These are phyloP conservation scores for Poecilia gillii DNA, from an alignment of 2,797 vertebrate species.

Conservation along the genomic window DNA sequence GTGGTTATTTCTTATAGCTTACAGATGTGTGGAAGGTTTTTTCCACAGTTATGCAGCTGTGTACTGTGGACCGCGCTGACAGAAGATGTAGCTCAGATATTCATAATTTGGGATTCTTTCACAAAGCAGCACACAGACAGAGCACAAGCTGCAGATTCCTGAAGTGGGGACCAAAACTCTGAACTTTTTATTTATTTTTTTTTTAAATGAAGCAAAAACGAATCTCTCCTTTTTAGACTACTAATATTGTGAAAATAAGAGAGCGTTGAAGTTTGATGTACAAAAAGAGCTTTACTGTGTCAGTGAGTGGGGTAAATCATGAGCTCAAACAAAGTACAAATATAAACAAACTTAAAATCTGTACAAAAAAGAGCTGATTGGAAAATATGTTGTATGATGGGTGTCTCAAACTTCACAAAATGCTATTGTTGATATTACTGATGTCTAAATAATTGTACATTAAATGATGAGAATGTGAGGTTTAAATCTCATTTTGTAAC, in stretches of 20 bases:
- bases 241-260: constrained; percentile 1
- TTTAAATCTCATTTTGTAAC: too few species aligned
- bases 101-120: constrained; percentile 12
- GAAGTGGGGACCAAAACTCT: constrained; percentile 21
- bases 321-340: too few species aligned
- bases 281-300: too few species aligned
- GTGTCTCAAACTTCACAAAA: too few species aligned
- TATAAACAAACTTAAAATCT: too few species aligned
- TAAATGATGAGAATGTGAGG: too few species aligned
- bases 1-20: constrained; percentile 35
- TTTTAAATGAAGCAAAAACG: constrained; percentile 13
- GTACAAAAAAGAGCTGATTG: too few species aligned
- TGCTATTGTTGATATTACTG: too few species aligned
- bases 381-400: too few species aligned
- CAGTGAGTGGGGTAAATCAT: too few species aligned
- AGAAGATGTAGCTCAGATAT: constrained; percentile 42
- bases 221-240: constrained; percentile 7
- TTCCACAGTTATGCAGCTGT: constrained; percentile 20
- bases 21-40: constrained; percentile 39
- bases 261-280: constrained; percentile 4
- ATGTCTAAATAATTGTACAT: too few species aligned
- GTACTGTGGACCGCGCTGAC: constrained; percentile 30
- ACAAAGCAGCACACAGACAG: constrained; percentile 21
- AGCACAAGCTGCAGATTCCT: constrained; percentile 33
- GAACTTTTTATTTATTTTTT: constrained; percentile 7